These are phyloP conservation scores for Daubentonia madagascariensis DNA, from an alignment of 2,113 vertebrate species.

Conservation along the genomic window DNA sequence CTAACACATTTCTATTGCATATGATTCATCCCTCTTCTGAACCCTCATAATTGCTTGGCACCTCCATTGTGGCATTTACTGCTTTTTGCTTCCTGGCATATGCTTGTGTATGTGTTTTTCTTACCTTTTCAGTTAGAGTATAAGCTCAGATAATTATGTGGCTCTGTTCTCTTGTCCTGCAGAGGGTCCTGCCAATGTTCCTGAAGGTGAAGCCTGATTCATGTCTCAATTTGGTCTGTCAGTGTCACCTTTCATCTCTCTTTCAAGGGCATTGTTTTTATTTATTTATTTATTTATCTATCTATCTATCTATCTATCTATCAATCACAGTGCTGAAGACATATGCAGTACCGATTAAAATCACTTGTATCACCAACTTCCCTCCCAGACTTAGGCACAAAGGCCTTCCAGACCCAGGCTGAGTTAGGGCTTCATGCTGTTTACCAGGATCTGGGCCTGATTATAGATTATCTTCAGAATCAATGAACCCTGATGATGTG, in stretches of 20 bases:
- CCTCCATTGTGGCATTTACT: neutral
- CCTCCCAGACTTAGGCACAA: neutral
- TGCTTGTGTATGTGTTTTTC: neutral
- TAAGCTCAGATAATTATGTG: slow-evolving; percentile 33
- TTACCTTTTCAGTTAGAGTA: slow-evolving; percentile 41
- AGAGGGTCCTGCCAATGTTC: slow-evolving; percentile 28
- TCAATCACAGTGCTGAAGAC: slow-evolving; percentile 9
- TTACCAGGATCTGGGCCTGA: slow-evolving; percentile 50
- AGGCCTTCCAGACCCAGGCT: slow-evolving; percentile 18
- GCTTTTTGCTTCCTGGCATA: slow-evolving; percentile 18
- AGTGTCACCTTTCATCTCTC: slow-evolving; percentile 40
- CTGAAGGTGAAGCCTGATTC: slow-evolving; percentile 40
- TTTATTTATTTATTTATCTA: slow-evolving; percentile 1
- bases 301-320: no score
- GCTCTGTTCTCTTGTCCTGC: neutral
- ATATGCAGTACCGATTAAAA: slow-evolving; percentile 25
- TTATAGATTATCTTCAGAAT: slow-evolving; percentile 71
- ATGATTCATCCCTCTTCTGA: slow-evolving; percentile 24
- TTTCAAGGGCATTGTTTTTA: slow-evolving; percentile 39
- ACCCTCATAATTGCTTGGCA: neutral
- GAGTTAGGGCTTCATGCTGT: slow-evolving; percentile 35
- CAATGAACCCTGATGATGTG: slow-evolving; percentile 71
- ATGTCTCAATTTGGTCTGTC: slow-evolving; percentile 44
- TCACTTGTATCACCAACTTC: slow-evolving; percentile 25
- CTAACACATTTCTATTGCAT: neutral